phyloP scores from a whole-genome alignment of 2,797 vertebrate genomes.

The Avahi laniger region DNA sequence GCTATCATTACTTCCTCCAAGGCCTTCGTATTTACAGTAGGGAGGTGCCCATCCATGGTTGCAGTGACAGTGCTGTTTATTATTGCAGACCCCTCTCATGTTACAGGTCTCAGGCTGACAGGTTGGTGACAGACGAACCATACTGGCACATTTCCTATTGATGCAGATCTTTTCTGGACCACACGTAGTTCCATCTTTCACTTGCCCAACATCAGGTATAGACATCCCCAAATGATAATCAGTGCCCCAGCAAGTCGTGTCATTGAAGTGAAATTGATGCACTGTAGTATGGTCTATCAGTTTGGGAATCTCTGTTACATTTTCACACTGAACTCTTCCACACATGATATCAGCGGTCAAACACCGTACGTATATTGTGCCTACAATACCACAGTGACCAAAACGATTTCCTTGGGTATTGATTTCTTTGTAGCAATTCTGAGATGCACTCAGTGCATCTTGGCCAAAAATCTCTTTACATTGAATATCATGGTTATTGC shows the following conservation, averaged over 20 bases:
- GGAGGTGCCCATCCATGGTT: constrained; percentile 68
- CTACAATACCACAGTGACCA: constrained; percentile 73
- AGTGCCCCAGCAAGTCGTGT: constrained; percentile 63
- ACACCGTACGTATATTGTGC: constrained; percentile 27
- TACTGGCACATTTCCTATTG: background rate
- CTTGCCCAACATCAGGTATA: constrained; percentile 38
- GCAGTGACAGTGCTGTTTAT: constrained; percentile 72
- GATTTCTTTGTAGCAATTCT: constrained; percentile 51
- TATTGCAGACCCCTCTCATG: constrained; percentile 58
- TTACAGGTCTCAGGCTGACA: constrained; percentile 41
- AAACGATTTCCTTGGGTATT: constrained; percentile 72
- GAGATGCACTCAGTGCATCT: constrained; percentile 50
- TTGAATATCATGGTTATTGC: background rate
- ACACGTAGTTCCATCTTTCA: constrained; percentile 62
- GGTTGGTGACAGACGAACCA: background rate
- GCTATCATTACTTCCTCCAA: constrained; percentile 72
- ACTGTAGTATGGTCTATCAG: constrained; percentile 44
- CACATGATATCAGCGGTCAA: constrained; percentile 33
- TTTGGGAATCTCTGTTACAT: constrained; percentile 35
- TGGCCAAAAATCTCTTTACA: constrained; percentile 76
- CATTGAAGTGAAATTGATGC: constrained; percentile 31
- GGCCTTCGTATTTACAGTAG: constrained; percentile 32
- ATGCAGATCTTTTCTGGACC: constrained; percentile 52
- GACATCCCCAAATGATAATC: constrained; percentile 62
- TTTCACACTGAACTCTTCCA: constrained; percentile 69